Conservation (phyloP, 2,888 invertebrate species). For the Phorcus lineatus region DNA sequence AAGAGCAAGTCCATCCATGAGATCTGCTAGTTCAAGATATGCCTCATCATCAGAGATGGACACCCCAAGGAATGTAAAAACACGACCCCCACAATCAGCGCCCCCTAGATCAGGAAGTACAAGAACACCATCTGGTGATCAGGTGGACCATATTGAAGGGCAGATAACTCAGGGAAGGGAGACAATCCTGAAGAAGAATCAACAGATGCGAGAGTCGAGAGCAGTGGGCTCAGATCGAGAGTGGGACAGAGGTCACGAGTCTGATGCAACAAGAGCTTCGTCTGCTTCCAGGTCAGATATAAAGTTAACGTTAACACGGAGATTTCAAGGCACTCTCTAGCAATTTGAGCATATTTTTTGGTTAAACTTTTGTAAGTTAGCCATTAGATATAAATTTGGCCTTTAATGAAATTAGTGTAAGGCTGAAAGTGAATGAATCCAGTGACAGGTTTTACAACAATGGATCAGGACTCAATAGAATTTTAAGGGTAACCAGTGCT, state of each 20-base stretch:
- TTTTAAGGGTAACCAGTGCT: no score
- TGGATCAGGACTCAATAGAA: no score
- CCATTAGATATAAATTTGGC: no score
- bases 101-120: not conserved
- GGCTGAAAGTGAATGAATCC: no score
- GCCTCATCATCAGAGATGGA: not conserved
- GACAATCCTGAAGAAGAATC: not conserved
- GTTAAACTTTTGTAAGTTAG: no score
- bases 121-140: not conserved
- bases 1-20: constrained; percentile 37
- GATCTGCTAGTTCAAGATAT: not conserved
- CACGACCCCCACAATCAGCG: not conserved
- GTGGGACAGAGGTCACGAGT: constrained; percentile 48
- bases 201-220: constrained; percentile 34
- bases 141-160: constrained; percentile 20
- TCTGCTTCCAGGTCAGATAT: constrained; percentile 49
- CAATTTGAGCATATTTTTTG: no score
- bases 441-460: no score
- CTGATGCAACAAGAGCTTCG: constrained; percentile 52
- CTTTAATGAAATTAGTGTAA: no score
- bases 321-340: no score
- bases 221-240: constrained; percentile 55
- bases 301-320: no score
- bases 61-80: not conserved
- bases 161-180: constrained; percentile 11